Evolutionary conservation across 2,113 vertebrate species (phyloP).

Genomic region (Stictonetta naevosa): DNA sequence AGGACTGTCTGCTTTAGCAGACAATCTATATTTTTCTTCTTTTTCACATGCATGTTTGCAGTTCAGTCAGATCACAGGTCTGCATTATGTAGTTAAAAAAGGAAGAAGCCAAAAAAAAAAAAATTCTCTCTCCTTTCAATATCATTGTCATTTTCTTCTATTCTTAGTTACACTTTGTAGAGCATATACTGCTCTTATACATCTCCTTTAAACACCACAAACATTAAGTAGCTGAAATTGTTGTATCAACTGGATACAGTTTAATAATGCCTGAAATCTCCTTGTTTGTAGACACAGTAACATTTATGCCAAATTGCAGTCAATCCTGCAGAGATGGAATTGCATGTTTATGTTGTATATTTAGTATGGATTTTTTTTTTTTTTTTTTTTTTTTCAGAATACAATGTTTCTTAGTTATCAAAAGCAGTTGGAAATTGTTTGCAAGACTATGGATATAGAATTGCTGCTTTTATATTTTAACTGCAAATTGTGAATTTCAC

Average conservation of each 20-base stretch:
- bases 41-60: slow-evolving; percentile 57
- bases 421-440: slow-evolving; percentile 92
- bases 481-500: slow-evolving; percentile 99
- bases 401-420: slow-evolving; percentile 90
- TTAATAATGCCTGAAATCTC: slow-evolving; percentile 83
- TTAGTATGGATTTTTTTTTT: slow-evolving; percentile 86
- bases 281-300: slow-evolving; percentile 89
- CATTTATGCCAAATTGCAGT: slow-evolving; percentile 90
- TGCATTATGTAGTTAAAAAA: slow-evolving; percentile 40
- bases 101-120: not conserved
- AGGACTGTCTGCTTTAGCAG: slow-evolving; percentile 56
- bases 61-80: slow-evolving; percentile 56
- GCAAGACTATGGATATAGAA: slow-evolving; percentile 94
- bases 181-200: slow-evolving; percentile 73
- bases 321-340: slow-evolving; percentile 89
- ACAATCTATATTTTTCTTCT: not conserved
- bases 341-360: slow-evolving; percentile 99
- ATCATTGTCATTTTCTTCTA: slow-evolving; percentile 60
- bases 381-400: slow-evolving; percentile 84
- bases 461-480: slow-evolving; percentile 94
- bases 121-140: slow-evolving; percentile 29
- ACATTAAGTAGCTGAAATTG: slow-evolving; percentile 77
- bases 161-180: slow-evolving; percentile 66
- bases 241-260: slow-evolving; percentile 79
- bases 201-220: slow-evolving; percentile 77